Conservation (phyloP, 2,797 vertebrate genomes). For the Oryzias dopingdopingensis region DNA sequence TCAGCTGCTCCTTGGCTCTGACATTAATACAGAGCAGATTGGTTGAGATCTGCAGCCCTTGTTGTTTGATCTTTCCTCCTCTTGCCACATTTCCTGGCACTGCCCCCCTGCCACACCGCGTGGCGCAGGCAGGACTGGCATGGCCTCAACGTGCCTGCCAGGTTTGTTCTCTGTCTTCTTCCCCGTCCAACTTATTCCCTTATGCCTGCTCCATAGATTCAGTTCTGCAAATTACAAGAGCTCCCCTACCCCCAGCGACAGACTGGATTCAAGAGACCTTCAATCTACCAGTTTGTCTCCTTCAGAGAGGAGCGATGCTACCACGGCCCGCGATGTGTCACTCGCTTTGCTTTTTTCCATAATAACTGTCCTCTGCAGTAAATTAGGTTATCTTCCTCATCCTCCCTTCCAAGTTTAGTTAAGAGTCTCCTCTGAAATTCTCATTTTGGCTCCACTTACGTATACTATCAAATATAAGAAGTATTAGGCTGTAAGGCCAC, state of each 20-base stretch:
- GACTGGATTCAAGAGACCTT: conserved; percentile 72
- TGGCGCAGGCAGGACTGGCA: conserved; percentile 82
- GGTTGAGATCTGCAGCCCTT: conserved; percentile 85
- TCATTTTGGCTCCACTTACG: conserved; percentile 35
- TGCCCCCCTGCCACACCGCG: conserved; percentile 79
- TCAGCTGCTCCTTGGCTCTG: conserved; percentile 82
- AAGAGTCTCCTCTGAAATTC: conserved; percentile 40
- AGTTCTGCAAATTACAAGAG: conserved; percentile 76
- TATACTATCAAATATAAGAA: conserved; percentile 38
- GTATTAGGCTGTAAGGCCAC: conserved; percentile 46
- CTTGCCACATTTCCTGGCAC: conserved; percentile 84
- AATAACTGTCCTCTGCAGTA: conserved; percentile 55
- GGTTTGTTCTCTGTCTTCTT: conserved; percentile 80
- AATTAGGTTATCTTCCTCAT: conserved; percentile 53
- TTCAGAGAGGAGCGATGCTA: conserved; percentile 65
- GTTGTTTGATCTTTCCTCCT: conserved; percentile 87
- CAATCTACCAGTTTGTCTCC: conserved; percentile 72
- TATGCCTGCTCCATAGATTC: conserved; percentile 74
- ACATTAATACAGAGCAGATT: conserved; percentile 86
- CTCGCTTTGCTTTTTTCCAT: conserved; percentile 38
- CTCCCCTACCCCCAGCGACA: conserved; percentile 73
- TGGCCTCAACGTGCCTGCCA: conserved; percentile 83
- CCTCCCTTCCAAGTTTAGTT: conserved; percentile 47
- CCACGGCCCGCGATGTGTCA: conserved; percentile 58
- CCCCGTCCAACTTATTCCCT: conserved; percentile 78